Conservation (phyloP, 92 coral and sea anemone species). For the Micromussa lordhowensis region DNA sequence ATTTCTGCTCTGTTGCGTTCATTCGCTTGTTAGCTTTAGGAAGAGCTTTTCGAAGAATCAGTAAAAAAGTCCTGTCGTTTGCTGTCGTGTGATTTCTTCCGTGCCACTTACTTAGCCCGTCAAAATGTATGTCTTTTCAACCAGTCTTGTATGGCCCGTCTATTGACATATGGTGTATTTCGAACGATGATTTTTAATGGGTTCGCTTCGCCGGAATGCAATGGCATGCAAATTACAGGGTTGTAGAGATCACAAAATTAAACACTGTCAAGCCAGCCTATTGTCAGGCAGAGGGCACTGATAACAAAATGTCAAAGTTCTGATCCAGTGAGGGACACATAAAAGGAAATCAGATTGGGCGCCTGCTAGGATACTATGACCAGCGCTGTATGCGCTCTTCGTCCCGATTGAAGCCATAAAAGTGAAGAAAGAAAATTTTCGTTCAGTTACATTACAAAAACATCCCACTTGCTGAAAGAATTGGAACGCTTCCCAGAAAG, state of each 20-base stretch:
- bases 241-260: conserved; percentile 33
- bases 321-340: conserved; percentile 9
- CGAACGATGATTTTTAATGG: conserved; percentile 5
- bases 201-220: conserved; percentile 16
- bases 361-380: no score
- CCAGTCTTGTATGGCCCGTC: conserved; percentile 11
- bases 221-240: conserved; percentile 45
- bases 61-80: neutral
- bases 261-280: conserved; percentile 39
- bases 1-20: conserved; percentile 40
- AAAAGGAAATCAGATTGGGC: neutral
- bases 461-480: neutral
- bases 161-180: conserved; percentile 26
- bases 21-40: neutral
- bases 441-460: conserved; percentile 19
- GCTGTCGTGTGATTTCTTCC: neutral
- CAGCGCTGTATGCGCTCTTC: neutral
- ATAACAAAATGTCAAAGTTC: conserved; percentile 31
- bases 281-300: conserved; percentile 28
- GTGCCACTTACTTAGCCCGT: neutral
- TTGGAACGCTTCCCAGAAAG: conserved; percentile 12
- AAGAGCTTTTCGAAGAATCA: neutral
- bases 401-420: neutral
- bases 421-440: neutral
- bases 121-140: conserved; percentile 23